Evolutionary conservation across 2,797 vertebrate genomes (phyloP).

Genomic region (Pangasius sanitwongsei): DNA sequence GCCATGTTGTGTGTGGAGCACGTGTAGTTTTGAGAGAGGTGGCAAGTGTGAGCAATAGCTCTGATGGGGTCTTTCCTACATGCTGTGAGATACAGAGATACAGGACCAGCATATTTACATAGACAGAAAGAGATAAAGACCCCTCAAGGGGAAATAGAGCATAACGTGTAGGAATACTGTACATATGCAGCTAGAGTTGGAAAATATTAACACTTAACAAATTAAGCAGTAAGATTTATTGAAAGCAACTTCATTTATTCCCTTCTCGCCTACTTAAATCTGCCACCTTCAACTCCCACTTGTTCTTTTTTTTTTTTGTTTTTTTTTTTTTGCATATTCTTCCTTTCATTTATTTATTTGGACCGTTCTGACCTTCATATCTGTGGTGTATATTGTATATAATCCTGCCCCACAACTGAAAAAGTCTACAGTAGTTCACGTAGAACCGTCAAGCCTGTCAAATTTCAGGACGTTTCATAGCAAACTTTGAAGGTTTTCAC

Average conservation of each 20-base stretch:
- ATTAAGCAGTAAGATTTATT: conserved; percentile 5
- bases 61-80: conserved; percentile 60
- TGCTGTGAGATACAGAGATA: not conserved
- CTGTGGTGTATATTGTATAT: not conserved
- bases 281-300: not conserved
- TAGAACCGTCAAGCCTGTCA: not conserved
- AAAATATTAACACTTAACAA: conserved; percentile 51
- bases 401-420: not conserved
- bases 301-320: not conserved
- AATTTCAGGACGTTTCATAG: not conserved
- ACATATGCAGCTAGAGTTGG: conserved; percentile 51
- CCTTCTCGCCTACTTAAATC: conserved; percentile 11
- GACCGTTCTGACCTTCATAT: not conserved
- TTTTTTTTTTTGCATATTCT: not conserved
- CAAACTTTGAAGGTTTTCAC: not conserved
- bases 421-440: not conserved
- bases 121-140: conserved; percentile 12
- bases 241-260: conserved; percentile 31
- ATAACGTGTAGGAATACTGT: conserved; percentile 32
- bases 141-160: conserved; percentile 46
- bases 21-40: not conserved
- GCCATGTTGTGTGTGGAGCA: not conserved
- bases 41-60: conserved; percentile 2
- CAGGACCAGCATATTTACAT: conserved; percentile 45
- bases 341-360: not conserved